Conservation (phyloP, 2,113 vertebrate species). For the Carlito syrichta region DNA sequence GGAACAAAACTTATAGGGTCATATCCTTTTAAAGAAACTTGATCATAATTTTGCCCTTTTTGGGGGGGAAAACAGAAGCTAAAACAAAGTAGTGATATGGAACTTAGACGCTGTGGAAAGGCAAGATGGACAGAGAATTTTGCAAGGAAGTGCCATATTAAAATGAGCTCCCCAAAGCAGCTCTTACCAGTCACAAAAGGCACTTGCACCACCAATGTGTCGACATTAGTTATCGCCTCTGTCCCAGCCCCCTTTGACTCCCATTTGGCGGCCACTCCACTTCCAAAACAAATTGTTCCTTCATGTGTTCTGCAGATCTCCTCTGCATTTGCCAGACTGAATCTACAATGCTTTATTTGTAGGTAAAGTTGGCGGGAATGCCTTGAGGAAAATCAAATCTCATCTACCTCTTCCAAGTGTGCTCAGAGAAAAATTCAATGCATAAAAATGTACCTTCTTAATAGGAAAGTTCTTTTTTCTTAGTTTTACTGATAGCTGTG, state of each 20-base stretch:
- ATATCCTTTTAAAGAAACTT: background rate
- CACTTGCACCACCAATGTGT: background rate
- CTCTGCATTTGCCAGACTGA: constrained; percentile 77
- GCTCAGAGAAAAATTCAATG: constrained; percentile 81
- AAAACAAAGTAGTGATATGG: background rate
- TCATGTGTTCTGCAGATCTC: constrained; percentile 62
- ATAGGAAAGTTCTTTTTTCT: constrained; percentile 79
- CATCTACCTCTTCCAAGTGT: constrained; percentile 60
- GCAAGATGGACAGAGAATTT: background rate
- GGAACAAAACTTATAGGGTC: background rate
- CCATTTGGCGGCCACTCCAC: background rate
- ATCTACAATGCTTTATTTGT: constrained; percentile 68
- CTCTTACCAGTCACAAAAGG: background rate
- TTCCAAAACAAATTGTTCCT: constrained; percentile 4
- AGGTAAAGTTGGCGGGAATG: constrained; percentile 73
- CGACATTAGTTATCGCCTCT: background rate
- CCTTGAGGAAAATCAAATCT: constrained; percentile 74
- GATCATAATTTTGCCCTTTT: background rate
- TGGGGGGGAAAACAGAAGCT: background rate
- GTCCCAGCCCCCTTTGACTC: constrained; percentile 20
- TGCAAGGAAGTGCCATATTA: background rate
- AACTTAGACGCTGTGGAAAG: background rate
- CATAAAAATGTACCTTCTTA: constrained; percentile 82
- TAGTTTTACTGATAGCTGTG: constrained; percentile 75
- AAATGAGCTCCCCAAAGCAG: background rate